Percentiles rank a stretch among this genome's conserved stretches.
Conservation (phyloP, 2,888 invertebrate genomes). For the Agrilus cyanescens region DNA sequence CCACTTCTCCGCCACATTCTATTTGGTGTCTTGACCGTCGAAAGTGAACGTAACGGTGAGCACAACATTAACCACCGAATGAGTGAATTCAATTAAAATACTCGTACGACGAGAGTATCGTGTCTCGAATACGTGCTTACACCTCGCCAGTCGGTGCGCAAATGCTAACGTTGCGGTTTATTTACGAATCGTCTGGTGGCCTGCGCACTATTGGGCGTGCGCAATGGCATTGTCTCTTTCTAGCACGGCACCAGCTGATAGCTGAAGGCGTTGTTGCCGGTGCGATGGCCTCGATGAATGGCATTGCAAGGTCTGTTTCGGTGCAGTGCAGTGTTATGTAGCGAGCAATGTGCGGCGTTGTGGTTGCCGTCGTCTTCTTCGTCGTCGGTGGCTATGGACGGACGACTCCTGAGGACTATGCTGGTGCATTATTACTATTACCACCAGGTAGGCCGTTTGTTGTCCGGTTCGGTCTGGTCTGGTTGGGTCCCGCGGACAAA, state of each 20-base stretch:
- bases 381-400: slow-evolving; percentile 32
- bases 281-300: slow-evolving; percentile 60
- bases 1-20: too few species aligned
- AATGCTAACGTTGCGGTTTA: slow-evolving; percentile 10
- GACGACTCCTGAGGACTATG: slow-evolving; percentile 33
- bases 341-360: slow-evolving; percentile 10
- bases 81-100: slow-evolving; percentile 1
- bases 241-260: slow-evolving; percentile 32
- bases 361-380: not conserved
- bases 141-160: slow-evolving; percentile 18
- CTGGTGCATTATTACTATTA: slow-evolving; percentile 34
- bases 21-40: slow-evolving; percentile 7
- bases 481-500: too few species aligned
- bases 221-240: slow-evolving; percentile 19
- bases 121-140: slow-evolving; percentile 18
- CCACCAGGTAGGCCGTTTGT: slow-evolving; percentile 27
- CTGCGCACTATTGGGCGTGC: slow-evolving; percentile 16
- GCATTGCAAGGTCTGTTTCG: slow-evolving; percentile 42
- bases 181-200: slow-evolving; percentile 12
- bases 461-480: not conserved
- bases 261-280: slow-evolving; percentile 33
- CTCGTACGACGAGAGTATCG: slow-evolving; percentile 9
- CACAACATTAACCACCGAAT: not conserved
- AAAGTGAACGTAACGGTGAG: slow-evolving; percentile 10
- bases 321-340: slow-evolving; percentile 33